phyloP scores from a whole-genome alignment of 1,140 invertebrate species.

The Magallana ariakensis region DNA sequence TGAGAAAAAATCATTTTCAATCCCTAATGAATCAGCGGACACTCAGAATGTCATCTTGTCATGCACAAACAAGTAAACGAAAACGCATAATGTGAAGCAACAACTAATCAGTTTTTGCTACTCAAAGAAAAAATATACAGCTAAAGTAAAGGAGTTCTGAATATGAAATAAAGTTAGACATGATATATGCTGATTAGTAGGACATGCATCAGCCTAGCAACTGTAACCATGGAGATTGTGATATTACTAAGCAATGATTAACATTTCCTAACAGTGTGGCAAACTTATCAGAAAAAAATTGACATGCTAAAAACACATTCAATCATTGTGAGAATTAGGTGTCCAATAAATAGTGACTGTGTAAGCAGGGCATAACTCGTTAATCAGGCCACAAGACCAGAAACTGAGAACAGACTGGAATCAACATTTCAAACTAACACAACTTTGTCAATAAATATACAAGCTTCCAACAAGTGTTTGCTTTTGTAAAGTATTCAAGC shows the following conservation, averaged over 20 bases:
- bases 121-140: not conserved
- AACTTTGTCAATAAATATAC: too few species aligned
- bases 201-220: slow-evolving; percentile 32
- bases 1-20: too few species aligned
- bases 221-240: slow-evolving; percentile 23
- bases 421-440: too few species aligned
- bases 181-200: slow-evolving; percentile 38
- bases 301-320: slow-evolving; percentile 27
- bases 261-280: not conserved
- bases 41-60: too few species aligned
- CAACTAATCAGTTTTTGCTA: too few species aligned
- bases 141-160: slow-evolving; percentile 4
- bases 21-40: too few species aligned
- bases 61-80: not conserved
- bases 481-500: too few species aligned
- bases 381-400: too few species aligned
- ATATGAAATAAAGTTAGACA: slow-evolving; percentile 7
- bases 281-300: too few species aligned
- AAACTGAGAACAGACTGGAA: too few species aligned
- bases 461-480: too few species aligned
- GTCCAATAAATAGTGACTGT: not conserved
- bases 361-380: too few species aligned
- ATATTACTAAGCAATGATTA: not conserved
- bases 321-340: not conserved
- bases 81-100: not conserved